These are phyloP conservation scores for Cataglyphis albicans DNA, from an alignment of 2,888 invertebrate genomes.

Conservation along the genomic window DNA sequence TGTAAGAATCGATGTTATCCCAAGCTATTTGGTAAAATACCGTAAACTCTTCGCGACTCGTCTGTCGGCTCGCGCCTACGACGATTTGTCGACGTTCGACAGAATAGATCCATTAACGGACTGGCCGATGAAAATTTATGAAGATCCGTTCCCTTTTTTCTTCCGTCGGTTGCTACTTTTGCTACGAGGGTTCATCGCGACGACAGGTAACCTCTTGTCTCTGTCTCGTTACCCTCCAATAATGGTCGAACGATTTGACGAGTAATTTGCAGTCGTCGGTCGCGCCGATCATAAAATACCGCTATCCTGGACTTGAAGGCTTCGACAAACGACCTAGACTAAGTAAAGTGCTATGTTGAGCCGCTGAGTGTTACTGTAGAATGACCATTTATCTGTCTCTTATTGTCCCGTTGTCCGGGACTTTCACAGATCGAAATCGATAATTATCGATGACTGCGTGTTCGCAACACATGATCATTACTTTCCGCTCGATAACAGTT, in stretches of 20 bases:
- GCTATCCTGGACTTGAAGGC: conserved; percentile 31
- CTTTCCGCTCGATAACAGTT: conserved; percentile 1
- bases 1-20: not conserved
- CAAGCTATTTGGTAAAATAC: conserved; percentile 41
- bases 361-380: conserved; percentile 35
- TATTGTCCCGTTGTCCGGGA: not conserved
- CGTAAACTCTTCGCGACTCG: conserved; percentile 53
- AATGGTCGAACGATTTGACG: conserved; percentile 62
- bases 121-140: conserved; percentile 65
- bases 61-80: conserved; percentile 63
- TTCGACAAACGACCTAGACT: conserved; percentile 45
- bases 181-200: conserved; percentile 58
- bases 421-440: conserved; percentile 34
- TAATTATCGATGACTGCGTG: conserved; percentile 37
- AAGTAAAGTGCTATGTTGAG: conserved; percentile 74
- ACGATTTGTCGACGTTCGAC: conserved; percentile 73
- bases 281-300: conserved; percentile 64
- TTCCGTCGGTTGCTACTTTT: conserved; percentile 59
- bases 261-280: conserved; percentile 52
- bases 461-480: conserved; percentile 16
- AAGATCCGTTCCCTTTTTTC: conserved; percentile 51
- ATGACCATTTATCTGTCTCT: conserved; percentile 35
- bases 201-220: conserved; percentile 63
- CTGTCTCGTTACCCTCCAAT: conserved; percentile 50
- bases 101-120: conserved; percentile 79